Base-by-base conservation (phyloP, 2,888 invertebrate species). In the Falcaria lacertinaria region DNA sequence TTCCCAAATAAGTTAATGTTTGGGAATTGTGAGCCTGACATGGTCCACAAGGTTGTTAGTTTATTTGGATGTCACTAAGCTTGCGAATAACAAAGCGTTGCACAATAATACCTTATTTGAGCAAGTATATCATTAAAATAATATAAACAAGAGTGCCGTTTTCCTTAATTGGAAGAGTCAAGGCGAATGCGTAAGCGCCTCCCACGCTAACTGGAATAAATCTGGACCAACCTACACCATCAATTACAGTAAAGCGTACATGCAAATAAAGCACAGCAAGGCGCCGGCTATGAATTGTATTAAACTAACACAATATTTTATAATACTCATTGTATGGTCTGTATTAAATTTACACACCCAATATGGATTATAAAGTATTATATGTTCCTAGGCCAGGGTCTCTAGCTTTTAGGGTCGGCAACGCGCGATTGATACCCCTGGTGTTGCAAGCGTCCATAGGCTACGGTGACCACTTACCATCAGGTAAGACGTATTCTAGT, bases 101-200 rank as follows among this genome's bases (percentile, higher is more conserved):
- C 64, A 61, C 69, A 72, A 74, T 61, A 62, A 61, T 50, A 58
- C 75, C 74, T 72, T 71, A 80, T 79, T 74, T 72, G 72, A 65
- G 60, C 70, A 78, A 71, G 71, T 70, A 64, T 66, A 71, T 60
- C 59, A 70, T 69, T 74, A 68, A 68, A 71, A 69, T 28, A 28
- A 28, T 69, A 62, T 64, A 73, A 78, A 81, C 78, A 73, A 71
- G 69, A 52, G 52, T 64, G 67, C 67, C 64, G 69, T 64, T 74
- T 59, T 45, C 78, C 83, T 69, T 84, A 84, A 77, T 80, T 81
- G 80, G 82, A 52, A 68, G 57, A 65, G 61, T 60, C 79, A 81
- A 81, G 79, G 80, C 64, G 54, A 64, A 60, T 56, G 61, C 66
- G 65, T 62, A 54, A 48, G 60, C 64, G 61, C 60, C 78, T 65